Conservation (phyloP, 2,113 vertebrate genomes). For the Brachionichthys hirsutus region DNA sequence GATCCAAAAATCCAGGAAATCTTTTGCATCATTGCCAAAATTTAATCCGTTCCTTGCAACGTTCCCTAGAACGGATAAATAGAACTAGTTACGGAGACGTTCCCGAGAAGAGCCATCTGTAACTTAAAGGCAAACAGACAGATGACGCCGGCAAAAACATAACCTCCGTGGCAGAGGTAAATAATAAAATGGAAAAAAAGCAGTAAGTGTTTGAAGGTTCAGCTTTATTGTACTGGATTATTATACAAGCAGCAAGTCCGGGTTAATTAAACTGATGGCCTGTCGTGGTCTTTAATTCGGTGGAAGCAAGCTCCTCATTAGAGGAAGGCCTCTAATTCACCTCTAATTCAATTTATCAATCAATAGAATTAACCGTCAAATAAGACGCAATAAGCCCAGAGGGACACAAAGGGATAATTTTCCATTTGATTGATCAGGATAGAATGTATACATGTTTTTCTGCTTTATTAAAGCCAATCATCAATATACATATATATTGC, state of each 20-base stretch:
- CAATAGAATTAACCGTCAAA: slow-evolving; percentile 37
- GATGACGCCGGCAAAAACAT: no score
- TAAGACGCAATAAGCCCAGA: slow-evolving; percentile 26
- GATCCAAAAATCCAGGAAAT: no score
- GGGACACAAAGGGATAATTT: slow-evolving; percentile 10
- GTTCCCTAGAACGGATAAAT: no score
- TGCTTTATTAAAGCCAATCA: not conserved
- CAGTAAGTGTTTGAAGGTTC: slow-evolving; percentile 4
- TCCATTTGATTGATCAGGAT: slow-evolving; percentile 14
- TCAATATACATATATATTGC: not conserved
- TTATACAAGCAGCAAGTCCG: slow-evolving; percentile 45
- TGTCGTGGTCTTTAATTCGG: slow-evolving; percentile 57
- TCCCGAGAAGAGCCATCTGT: no score
- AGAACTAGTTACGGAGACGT: no score
- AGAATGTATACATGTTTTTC: not conserved
- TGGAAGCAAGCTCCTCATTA: slow-evolving; percentile 62
- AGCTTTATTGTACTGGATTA: slow-evolving; percentile 29
- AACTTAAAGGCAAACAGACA: no score
- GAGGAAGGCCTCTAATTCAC: slow-evolving; percentile 35
- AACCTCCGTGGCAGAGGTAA: no score
- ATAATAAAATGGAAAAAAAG: not conserved
- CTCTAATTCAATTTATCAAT: slow-evolving; percentile 46
- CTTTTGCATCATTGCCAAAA: no score
- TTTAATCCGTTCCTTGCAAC: no score
- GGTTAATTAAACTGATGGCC: slow-evolving; percentile 64